These are phyloP conservation scores for Lycophotia porphyrea DNA, from an alignment of 2,888 invertebrate species.

Conservation along the genomic window DNA sequence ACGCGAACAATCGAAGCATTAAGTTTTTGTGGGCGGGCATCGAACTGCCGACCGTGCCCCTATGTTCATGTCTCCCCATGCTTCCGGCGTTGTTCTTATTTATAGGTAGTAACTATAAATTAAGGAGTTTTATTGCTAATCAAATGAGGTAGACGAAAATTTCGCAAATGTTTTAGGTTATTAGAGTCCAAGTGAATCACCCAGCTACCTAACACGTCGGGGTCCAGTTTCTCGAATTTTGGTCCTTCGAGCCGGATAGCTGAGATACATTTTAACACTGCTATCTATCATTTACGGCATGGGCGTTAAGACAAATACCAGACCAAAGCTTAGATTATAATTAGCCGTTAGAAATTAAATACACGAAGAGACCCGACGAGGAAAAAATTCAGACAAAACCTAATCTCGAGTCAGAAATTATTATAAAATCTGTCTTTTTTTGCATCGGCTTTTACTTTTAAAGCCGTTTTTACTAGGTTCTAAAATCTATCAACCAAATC, in stretches of 20 bases:
- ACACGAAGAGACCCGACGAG: not conserved
- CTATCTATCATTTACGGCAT: not conserved
- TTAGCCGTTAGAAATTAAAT: not conserved
- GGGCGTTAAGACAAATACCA: not conserved
- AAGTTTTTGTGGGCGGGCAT: slow-evolving; percentile 74
- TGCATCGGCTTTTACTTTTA: not conserved
- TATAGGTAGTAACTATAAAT: slow-evolving; percentile 29
- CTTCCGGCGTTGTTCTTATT: slow-evolving; percentile 65
- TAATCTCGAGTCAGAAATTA: not conserved
- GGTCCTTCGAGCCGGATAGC: slow-evolving; percentile 14
- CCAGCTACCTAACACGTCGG: not conserved
- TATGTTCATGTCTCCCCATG: slow-evolving; percentile 65
- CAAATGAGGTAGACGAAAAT: not conserved
- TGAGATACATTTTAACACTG: not conserved
- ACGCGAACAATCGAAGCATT: slow-evolving; percentile 72
- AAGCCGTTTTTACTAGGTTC: not conserved
- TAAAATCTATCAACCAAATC: not conserved
- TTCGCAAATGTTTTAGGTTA: not conserved
- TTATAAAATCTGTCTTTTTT: not conserved
- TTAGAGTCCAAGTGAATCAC: not conserved
- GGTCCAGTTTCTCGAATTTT: not conserved
- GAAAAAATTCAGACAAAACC: not conserved
- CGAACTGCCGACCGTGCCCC: slow-evolving; percentile 75
- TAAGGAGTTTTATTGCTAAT: slow-evolving; percentile 24
- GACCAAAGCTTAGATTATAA: not conserved